phyloP scores from a whole-genome alignment of 2,888 invertebrate genomes.

The Bibio marci region DNA sequence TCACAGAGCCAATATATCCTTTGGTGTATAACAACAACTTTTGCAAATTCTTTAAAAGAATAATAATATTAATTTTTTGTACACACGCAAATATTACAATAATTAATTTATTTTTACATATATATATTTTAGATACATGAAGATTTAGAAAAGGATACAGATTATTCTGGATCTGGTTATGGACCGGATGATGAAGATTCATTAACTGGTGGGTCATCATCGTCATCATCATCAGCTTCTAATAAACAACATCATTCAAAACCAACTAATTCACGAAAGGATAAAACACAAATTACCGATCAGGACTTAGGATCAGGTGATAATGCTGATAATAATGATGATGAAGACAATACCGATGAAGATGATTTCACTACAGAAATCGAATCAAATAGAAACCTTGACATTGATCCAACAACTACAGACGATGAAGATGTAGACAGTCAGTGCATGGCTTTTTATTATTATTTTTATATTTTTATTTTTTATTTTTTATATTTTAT shows the following conservation, averaged over 20 bases:
- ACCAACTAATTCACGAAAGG: slow-evolving; percentile 4
- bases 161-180: slow-evolving; percentile 74
- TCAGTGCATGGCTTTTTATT: slow-evolving; percentile 13
- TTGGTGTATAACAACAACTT: too few relatives aligned
- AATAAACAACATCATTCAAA: slow-evolving; percentile 11
- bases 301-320: slow-evolving; percentile 9
- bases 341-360: slow-evolving; percentile 13
- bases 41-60: too few relatives aligned
- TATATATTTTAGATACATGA: slow-evolving; percentile 22
- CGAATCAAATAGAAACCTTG: not conserved
- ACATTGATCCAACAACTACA: slow-evolving; percentile 4
- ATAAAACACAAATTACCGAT: not conserved
- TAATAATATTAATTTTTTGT: too few relatives aligned
- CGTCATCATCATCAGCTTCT: slow-evolving; percentile 5
- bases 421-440: slow-evolving; percentile 11
- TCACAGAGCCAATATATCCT: too few relatives aligned
- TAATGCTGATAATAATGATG: slow-evolving; percentile 10
- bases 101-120: too few relatives aligned
- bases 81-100: too few relatives aligned
- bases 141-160: slow-evolving; percentile 45
- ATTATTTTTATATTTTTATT: slow-evolving; percentile 8
- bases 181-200: slow-evolving; percentile 69
- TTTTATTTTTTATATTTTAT: not conserved
- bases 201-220: slow-evolving; percentile 16
- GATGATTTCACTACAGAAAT: slow-evolving; percentile 10